A percentile compares a stretch with the other conserved stretches of the same genome.
phyloP scores from a whole-genome alignment of 2,797 vertebrate genomes.

The Nothura maculosa region DNA sequence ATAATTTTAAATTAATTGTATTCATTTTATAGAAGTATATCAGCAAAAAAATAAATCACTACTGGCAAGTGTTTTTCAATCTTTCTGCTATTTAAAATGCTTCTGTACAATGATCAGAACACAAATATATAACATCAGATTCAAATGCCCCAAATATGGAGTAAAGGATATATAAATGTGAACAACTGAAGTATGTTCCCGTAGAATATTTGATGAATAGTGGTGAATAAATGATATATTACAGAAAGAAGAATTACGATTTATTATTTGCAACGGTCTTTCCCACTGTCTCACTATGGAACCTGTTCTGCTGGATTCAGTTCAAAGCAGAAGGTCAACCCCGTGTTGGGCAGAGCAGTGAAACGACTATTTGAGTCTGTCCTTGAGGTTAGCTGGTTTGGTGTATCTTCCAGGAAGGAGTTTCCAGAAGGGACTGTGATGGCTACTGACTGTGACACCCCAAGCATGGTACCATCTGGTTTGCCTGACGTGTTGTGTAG shows the following conservation, averaged over 20 bases:
- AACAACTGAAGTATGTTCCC: not conserved
- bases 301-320: not conserved
- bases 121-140: not conserved
- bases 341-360: rapidly evolving
- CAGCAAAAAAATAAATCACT: not conserved
- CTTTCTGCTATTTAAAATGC: not conserved
- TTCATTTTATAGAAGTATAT: not conserved
- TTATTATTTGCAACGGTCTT: not conserved
- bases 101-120: not conserved
- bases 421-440: not conserved
- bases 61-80: not conserved
- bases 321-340: not conserved
- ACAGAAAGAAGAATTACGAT: not conserved
- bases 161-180: not conserved
- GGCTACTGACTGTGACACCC: rapidly evolving
- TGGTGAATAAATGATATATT: not conserved
- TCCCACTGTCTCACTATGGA: not conserved
- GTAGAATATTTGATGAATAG: not conserved
- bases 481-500: rapidly evolving
- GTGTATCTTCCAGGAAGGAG: not conserved
- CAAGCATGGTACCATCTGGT: not conserved
- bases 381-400: not conserved
- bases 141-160: not conserved
- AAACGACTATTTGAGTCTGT: rapidly evolving
- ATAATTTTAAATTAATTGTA: not conserved